Evolutionary conservation across 2,797 vertebrate species (phyloP), one percentile per base, ranked within the genome.

Genomic region (Huso huso): DNA sequence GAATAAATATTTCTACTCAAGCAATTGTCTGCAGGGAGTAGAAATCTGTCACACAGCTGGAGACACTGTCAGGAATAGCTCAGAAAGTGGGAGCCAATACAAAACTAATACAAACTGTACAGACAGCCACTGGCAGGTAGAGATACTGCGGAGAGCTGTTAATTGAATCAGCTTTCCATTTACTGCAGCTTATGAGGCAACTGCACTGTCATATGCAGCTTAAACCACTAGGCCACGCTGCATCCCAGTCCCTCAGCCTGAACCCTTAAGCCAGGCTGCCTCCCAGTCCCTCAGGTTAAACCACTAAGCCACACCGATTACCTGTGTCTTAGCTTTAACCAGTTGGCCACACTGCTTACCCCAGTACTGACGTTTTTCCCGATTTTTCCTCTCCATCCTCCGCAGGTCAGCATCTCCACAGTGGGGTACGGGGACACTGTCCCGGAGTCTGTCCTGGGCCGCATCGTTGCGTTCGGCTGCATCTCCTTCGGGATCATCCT

Each of bases 401-500:
- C 67, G 15, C 76, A 92, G 90, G 90, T 91, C 68, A 91, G 89
- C 77, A 90, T 92, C 73, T 91, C 90, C 71, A 91, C 89, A 0
- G 90, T 92, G 72, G 90, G 90, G 65, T 92, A 91, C 0, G 90
- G 90, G 6, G 90, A 92, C 77, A 88, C 86, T 0, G 86, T 87
- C 63, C 90, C 90, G 0, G 82, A 87, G 67, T 88, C 88, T 0
- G 10, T 75, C 23, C 77, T 91, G 0, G 90, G 90, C 62, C 77
- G 88, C 62, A 62, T 90, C 15, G 86, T 92, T 72, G 88, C 89
- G 0, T 90, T 91, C 1, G 75, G 78, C 58, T 91, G 90, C 75
- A 90, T 92, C 73, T 91, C 87, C 2, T 91, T 91, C 0, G 90
- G 90, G 52, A 89, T 91, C 78, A 91, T 92, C 73, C 83, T 92